phyloP scores from a whole-genome alignment of 2,113 vertebrate species.

The Danio rerio region GRCz12tu NC_133194.1:534501-535000 shows the following conservation, averaged over 20 bases:
- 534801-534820: constrained; percentile 74
- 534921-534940: constrained; percentile 93
- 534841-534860: constrained; percentile 90
- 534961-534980: constrained; percentile 92
- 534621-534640: background rate
- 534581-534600: background rate
- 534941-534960: constrained; percentile 93
- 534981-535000: constrained; percentile 71
- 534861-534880: constrained; percentile 88
- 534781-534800: constrained; percentile 90
- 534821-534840: constrained; percentile 66
- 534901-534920: constrained; percentile 92
- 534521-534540: too few species aligned
- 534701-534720: constrained; percentile 63
- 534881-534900: constrained; percentile 93
- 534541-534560: too few species aligned
- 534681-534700: constrained; percentile 84
- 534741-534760: constrained; percentile 80
- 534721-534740: constrained; percentile 47
- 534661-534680: background rate
- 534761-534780: constrained; percentile 92
- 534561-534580: too few species aligned
- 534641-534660: background rate
- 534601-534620: background rate
- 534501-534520: too few species aligned